phyloP scores from a whole-genome alignment of 2,113 vertebrate species.

The Scalopus aquaticus region DNA sequence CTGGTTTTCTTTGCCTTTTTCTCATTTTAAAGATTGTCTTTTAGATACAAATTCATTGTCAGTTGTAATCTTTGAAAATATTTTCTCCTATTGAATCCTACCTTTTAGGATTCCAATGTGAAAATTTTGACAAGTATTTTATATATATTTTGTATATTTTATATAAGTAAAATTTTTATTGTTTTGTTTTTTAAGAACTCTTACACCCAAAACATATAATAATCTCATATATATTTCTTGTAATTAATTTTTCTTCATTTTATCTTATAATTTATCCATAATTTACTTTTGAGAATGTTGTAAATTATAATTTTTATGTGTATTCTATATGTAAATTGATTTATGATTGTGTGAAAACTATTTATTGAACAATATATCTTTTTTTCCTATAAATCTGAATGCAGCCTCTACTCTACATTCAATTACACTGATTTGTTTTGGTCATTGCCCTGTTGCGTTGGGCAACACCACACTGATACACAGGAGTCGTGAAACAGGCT shows the following conservation, averaged over 20 bases:
- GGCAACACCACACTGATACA: too few species aligned
- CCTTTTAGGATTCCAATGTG: neutral
- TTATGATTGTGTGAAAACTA: neutral
- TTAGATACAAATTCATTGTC: neutral
- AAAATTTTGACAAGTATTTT: conserved; percentile 14
- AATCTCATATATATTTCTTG: neutral
- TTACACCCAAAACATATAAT: neutral
- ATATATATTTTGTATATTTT: too few species aligned
- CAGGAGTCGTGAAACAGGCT: too few species aligned
- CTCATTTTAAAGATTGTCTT: neutral
- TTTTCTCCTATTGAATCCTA: neutral
- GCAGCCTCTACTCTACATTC: neutral
- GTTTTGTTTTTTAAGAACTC: neutral
- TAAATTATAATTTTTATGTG: neutral
- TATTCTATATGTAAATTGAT: neutral
- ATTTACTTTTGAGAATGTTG: neutral
- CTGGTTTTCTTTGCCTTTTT: neutral
- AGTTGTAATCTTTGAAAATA: neutral
- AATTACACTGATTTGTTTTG: neutral
- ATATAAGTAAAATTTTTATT: neutral
- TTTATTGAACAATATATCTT: neutral
- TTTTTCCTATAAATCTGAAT: neutral
- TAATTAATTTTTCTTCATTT: neutral
- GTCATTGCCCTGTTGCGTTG: too few species aligned
- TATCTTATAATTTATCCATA: neutral